phyloP scores from a whole-genome alignment of 2,888 invertebrate species.

The Papilio demoleus region DNA sequence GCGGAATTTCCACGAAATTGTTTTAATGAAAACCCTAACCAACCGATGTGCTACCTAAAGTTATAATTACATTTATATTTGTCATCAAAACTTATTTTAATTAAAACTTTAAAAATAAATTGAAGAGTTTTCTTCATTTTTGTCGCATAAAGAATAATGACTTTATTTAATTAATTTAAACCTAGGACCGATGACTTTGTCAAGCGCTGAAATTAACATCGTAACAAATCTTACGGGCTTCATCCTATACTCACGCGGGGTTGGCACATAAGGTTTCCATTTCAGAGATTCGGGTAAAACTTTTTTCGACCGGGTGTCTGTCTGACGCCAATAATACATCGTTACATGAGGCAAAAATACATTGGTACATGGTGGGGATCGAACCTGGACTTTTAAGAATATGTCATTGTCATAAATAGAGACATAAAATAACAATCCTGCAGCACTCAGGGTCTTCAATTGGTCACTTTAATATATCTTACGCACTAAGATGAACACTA shows the following conservation, averaged over 20 bases:
- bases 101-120: constrained; percentile 18
- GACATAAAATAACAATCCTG: neutral
- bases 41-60: constrained; percentile 25
- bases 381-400: no score
- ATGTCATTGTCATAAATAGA: no score
- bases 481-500: neutral
- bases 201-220: no score
- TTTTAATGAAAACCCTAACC: constrained; percentile 40
- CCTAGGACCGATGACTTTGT: neutral
- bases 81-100: constrained; percentile 28
- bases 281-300: no score
- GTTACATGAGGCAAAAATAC: no score
- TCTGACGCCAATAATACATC: no score
- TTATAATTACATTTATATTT: constrained; percentile 39
- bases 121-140: neutral
- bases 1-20: constrained; percentile 35
- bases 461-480: no score
- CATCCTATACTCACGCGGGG: no score
- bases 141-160: neutral
- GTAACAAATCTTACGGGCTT: no score
- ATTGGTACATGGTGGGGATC: no score
- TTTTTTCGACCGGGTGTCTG: no score
- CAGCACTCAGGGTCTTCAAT: neutral
- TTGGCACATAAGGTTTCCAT: no score
- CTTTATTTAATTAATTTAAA: neutral